Percentiles rank a stretch among this genome's conserved stretches.
These are phyloP conservation scores for Condylura cristata DNA, from an alignment of 2,113 vertebrate genomes.

Conservation along the genomic window DNA sequence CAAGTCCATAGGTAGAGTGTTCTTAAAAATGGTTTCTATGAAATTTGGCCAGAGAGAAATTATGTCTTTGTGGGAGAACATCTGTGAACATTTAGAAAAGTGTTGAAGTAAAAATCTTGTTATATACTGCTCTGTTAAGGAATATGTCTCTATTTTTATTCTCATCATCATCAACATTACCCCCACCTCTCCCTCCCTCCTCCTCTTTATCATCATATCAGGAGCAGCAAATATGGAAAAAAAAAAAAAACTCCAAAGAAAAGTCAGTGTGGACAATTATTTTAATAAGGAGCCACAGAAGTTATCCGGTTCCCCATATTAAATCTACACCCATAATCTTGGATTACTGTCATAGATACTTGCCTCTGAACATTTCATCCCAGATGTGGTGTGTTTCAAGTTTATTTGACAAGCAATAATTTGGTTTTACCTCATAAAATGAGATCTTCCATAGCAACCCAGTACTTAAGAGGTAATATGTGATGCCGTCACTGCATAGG, in stretches of 20 bases:
- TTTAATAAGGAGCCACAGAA: background rate
- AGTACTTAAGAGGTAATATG: background rate
- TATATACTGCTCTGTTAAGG: background rate
- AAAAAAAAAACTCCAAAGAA: background rate
- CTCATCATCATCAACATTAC: background rate
- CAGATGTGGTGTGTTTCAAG: background rate
- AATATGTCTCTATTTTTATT: background rate
- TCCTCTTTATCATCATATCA: background rate
- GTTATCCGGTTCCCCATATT: background rate
- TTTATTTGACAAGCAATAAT: background rate
- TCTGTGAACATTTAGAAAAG: background rate
- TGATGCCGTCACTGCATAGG: background rate
- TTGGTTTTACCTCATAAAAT: background rate
- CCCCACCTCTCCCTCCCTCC: accelerated
- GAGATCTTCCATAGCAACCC: background rate
- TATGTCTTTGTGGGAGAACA: background rate
- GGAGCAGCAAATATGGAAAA: background rate
- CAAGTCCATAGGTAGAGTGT: background rate
- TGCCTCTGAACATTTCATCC: background rate
- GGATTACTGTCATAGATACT: background rate
- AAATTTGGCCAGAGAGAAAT: background rate
- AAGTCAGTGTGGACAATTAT: background rate
- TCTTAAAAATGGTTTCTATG: background rate
- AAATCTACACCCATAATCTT: background rate
- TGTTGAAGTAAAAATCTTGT: background rate